Evolutionary conservation across 1,140 invertebrate genomes (phyloP).

Genomic region (Apocrypta bakeri): DNA sequence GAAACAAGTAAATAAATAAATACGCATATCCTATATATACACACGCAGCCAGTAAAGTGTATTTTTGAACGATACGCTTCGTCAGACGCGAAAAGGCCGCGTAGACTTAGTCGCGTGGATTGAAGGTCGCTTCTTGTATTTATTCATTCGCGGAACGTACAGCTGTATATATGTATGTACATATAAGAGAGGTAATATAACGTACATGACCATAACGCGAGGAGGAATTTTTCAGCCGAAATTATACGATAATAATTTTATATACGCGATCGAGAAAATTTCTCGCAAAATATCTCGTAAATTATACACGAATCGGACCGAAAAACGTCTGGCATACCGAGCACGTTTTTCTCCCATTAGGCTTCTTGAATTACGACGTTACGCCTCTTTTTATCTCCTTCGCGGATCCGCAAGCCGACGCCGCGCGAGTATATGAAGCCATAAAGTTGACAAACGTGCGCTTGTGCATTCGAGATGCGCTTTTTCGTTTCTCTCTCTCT

Average conservation of each 20-base stretch:
- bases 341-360: conserved; percentile 33
- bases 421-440: conserved; percentile 14
- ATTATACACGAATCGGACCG: background rate
- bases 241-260: no score
- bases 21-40: background rate
- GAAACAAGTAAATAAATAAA: no score
- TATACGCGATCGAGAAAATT: background rate
- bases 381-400: conserved; percentile 3
- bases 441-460: conserved; percentile 30
- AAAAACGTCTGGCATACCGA: background rate
- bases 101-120: conserved; percentile 49
- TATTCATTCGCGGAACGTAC: conserved; percentile 26
- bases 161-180: background rate
- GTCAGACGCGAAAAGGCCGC: conserved; percentile 41
- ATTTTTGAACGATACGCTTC: conserved; percentile 45
- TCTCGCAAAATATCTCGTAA: background rate
- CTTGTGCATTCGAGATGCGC: conserved; percentile 12
- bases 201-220: background rate
- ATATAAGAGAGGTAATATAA: no score
- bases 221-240: background rate
- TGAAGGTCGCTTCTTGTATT: conserved; percentile 46
- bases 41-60: background rate
- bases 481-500: background rate
- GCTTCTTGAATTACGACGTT: conserved; percentile 39
- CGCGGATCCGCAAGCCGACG: background rate